These are phyloP conservation scores for Circaetus cinerascens DNA, from an alignment of 2,113 vertebrate genomes.

Conservation along the genomic window DNA sequence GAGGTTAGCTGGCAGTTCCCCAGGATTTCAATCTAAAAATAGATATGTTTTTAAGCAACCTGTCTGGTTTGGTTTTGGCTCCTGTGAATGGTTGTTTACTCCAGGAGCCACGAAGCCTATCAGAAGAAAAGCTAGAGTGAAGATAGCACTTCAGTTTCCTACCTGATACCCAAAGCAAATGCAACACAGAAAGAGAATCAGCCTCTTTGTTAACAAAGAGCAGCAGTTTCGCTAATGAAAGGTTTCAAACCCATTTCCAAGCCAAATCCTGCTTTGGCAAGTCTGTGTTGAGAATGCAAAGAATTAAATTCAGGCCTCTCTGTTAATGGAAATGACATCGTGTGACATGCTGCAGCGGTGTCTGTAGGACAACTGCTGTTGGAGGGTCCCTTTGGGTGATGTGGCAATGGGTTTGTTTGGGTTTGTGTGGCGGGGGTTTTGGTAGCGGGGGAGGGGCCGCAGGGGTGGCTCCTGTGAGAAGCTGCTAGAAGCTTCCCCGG, in stretches of 20 bases:
- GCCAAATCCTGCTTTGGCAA: not conserved
- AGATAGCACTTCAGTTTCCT: not conserved
- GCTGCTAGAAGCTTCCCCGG: no score
- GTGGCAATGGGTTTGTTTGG: not conserved
- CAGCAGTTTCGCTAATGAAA: not conserved
- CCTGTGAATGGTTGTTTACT: not conserved
- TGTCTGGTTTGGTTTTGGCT: not conserved
- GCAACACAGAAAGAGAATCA: not conserved
- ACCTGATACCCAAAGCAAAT: not conserved
- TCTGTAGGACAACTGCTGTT: not conserved
- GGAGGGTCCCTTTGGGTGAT: not conserved
- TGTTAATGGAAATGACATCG: not conserved
- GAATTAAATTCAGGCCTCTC: not conserved
- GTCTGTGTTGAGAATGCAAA: not conserved
- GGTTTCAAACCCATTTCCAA: not conserved
- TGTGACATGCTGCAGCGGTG: accelerated
- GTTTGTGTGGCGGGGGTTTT: no score
- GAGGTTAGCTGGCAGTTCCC: not conserved
- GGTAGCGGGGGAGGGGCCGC: no score
- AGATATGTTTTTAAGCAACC: not conserved
- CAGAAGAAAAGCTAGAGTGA: not conserved
- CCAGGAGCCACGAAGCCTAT: not conserved
- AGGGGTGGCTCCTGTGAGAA: no score
- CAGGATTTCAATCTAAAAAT: not conserved
- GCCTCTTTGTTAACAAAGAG: not conserved